These are phyloP conservation scores for Microcebus ravelobensis DNA, from an alignment of 2,113 vertebrate species.

Conservation along the genomic window DNA sequence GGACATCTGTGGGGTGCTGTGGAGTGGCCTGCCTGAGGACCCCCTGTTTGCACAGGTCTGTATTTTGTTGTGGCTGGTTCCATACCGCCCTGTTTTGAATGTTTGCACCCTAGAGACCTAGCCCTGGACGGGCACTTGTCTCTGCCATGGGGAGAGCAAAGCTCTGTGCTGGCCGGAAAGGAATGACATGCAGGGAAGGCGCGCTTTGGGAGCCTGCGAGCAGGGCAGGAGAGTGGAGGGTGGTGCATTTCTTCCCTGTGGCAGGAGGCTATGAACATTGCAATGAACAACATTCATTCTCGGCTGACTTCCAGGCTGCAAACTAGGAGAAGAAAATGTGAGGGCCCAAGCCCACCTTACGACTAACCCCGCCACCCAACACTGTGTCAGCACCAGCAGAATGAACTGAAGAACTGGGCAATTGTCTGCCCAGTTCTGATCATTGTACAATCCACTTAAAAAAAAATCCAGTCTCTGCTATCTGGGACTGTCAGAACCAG, in stretches of 20 bases:
- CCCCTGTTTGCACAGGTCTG: neutral
- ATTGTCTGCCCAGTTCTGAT: too few species aligned
- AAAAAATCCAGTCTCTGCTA: neutral
- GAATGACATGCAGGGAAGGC: too few species aligned
- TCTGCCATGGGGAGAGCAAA: neutral
- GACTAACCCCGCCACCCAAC: too few species aligned
- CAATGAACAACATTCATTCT: slow-evolving; percentile 19
- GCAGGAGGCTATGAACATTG: neutral
- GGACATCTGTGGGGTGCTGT: fast-evolving
- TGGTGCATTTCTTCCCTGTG: neutral
- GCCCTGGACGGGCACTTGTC: neutral
- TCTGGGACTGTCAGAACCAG: neutral
- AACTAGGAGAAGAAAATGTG: neutral
- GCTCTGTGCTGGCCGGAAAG: neutral
- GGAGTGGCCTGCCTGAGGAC: fast-evolving
- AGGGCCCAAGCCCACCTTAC: neutral
- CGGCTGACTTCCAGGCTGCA: neutral
- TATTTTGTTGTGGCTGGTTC: neutral
- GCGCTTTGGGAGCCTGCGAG: neutral
- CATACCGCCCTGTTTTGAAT: neutral
- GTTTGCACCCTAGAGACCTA: neutral
- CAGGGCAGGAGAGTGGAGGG: neutral
- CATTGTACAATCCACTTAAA: neutral
- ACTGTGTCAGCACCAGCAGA: neutral
- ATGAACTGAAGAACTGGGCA: neutral